phyloP scores from a whole-genome alignment of 2,797 vertebrate species.

The Hylomyscus alleni region DNA sequence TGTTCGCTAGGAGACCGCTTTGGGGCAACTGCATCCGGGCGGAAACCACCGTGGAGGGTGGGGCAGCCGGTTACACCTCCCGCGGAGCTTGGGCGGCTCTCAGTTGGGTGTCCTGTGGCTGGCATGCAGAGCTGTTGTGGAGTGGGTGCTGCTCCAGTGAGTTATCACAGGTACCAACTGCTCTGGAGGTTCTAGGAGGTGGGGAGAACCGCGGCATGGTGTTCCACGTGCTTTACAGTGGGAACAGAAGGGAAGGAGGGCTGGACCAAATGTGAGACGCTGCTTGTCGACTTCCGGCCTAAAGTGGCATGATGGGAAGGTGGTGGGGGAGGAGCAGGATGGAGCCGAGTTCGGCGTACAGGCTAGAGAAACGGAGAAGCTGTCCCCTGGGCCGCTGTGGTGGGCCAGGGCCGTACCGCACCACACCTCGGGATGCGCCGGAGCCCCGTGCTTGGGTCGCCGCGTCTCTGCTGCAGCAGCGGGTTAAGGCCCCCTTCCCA shows the following conservation, averaged over 20 bases:
- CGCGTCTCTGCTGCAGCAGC: background rate
- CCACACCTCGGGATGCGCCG: background rate
- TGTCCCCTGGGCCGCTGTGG: background rate
- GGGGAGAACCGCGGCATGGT: background rate
- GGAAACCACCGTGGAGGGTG: background rate
- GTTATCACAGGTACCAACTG: fast-evolving
- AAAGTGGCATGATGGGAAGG: slow-evolving; percentile 1
- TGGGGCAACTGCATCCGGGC: fast-evolving
- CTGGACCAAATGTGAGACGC: too few species aligned
- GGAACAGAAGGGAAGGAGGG: background rate
- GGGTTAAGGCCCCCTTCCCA: background rate
- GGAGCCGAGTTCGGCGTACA: background rate
- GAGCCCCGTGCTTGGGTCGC: background rate
- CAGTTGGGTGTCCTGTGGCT: background rate
- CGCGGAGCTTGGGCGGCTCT: background rate
- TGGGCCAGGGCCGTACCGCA: background rate
- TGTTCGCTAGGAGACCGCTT: too few species aligned
- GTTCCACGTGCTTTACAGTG: too few species aligned
- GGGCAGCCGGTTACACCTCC: background rate
- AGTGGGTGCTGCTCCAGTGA: background rate
- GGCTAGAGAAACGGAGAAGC: too few species aligned
- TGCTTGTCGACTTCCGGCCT: background rate
- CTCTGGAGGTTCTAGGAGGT: background rate
- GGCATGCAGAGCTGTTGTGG: background rate
- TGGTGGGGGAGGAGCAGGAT: background rate